Evolutionary conservation across 2,797 vertebrate genomes (phyloP), one percentile per base, ranked within the genome.

Genomic region (Crax fasciolata): DNA sequence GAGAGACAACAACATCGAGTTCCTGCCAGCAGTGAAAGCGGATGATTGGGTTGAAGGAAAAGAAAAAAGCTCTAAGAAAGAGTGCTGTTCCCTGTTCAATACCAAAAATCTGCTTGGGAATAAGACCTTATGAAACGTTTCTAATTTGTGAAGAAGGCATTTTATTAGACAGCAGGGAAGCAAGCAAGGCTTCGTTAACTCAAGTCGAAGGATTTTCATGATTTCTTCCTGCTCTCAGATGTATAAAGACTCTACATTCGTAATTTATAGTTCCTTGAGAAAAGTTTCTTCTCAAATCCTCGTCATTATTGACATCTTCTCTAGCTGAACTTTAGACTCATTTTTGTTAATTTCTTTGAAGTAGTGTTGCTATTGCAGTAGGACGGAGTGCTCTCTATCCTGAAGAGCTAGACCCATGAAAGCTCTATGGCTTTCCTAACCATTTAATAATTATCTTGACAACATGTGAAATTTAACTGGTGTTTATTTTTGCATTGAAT

Each of bases 11-110:
- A 82, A 5, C 89, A 30, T 10, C 1, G 51, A 78, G 88, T 17
- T 82, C 39, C 86, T 95, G 84, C 86, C 81, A 84, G 92, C 67
- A 73, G 71, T 55, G 39, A 73, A 12, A 70, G 62, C 74, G 59
- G 89, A 49, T 76, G 78, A 92, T 81, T 11, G 2, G 59, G 63
- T 24, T 44, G 51, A 75, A 63, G 52, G 7, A 7, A 65, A 63
- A 77, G 32, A 77, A 75, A 74, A 38, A 71, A 68, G 20, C 51
- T 66, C 24, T 2, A 16, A 84, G 71, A 59, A 55, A 32, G 35
- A 38, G 68, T 46, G 59, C 48, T 74, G 67, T 13, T 76, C 24
- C 52, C 57, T 43, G 19, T 28, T 44, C 78, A 87, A 90, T 71
- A 80, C 44, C 48, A 91, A 65, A 73, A 48, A 67, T 67, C 84